Percentiles rank a stretch among this genome's conserved stretches.
Evolutionary conservation across 2,797 vertebrate genomes (phyloP).

Genomic region (Anomalospiza imberbis): DNA sequence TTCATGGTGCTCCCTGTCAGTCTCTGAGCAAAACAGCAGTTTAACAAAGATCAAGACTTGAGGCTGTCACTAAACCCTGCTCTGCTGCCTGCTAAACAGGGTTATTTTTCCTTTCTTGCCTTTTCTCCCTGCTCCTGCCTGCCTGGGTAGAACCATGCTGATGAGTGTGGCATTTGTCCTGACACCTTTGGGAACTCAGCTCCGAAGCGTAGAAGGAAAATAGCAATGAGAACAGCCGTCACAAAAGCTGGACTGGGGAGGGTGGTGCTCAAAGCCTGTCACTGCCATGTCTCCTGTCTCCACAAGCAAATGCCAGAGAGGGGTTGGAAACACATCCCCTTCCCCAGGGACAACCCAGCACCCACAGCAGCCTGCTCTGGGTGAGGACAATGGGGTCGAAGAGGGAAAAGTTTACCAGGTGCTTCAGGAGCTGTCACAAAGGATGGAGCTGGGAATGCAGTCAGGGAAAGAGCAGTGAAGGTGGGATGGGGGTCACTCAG

Average conservation of each 20-base stretch:
- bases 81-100: background rate
- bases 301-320: background rate
- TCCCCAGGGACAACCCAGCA: background rate
- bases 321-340: background rate
- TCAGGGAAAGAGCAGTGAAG: rapidly evolving
- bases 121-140: background rate
- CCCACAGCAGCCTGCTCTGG: rapidly evolving
- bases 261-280: background rate
- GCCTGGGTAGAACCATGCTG: background rate
- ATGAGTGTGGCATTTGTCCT: background rate
- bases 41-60: slow-evolving; percentile 53
- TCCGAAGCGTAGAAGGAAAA: background rate
- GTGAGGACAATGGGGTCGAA: background rate
- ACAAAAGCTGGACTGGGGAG: background rate
- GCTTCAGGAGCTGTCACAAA: background rate
- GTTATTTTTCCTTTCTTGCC: background rate
- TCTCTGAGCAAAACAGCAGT: slow-evolving; percentile 41
- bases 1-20: slow-evolving; percentile 12
- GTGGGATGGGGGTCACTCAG: background rate
- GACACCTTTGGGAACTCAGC: background rate
- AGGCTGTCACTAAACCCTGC: background rate
- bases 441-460: background rate
- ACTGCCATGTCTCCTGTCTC: background rate
- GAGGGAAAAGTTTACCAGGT: background rate
- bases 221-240: background rate